phyloP scores from a whole-genome alignment of 1,140 invertebrate species.

The Aphelenchoides besseyi region DNA sequence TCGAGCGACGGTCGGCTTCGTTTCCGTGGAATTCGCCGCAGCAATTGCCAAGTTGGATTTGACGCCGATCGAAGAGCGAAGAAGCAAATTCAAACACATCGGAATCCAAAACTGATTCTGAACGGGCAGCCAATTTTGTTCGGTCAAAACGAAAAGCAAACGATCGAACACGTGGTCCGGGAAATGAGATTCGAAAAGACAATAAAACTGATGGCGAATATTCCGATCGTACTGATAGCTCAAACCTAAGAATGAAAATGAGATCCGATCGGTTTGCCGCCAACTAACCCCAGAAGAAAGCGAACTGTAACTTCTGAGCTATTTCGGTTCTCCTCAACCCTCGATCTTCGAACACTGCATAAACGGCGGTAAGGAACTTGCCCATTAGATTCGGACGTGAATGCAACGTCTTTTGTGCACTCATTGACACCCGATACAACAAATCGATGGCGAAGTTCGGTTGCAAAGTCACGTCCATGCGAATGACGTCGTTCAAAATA shows the following conservation, averaged over 20 bases:
- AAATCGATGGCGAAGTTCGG: slow-evolving; percentile 5
- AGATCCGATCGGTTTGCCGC: neutral
- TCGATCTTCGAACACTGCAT: slow-evolving; percentile 7
- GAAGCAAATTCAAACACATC: neutral
- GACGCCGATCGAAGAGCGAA: neutral
- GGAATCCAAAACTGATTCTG: slow-evolving; percentile 1
- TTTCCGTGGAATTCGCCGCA: neutral
- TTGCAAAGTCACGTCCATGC: neutral
- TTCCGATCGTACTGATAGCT: neutral
- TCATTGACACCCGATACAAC: neutral
- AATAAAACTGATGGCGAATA: neutral
- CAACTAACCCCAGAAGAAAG: slow-evolving; percentile 8
- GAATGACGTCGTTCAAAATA: slow-evolving; percentile 9
- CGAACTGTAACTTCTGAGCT: neutral
- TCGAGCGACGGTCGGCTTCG: neutral
- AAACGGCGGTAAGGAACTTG: slow-evolving; percentile 1
- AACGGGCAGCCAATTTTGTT: slow-evolving; percentile 17
- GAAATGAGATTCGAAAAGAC: slow-evolving; percentile 17
- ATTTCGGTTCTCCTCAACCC: slow-evolving; percentile 5
- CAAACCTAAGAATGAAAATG: neutral
- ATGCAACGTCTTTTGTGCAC: neutral
- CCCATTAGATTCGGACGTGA: too few relatives aligned
- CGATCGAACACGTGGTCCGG: slow-evolving; percentile 14
- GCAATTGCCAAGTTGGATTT: neutral
- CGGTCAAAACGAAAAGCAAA: neutral